Base-by-base conservation (phyloP, 2,888 invertebrate genomes). In the Athetis lepigone region DNA sequence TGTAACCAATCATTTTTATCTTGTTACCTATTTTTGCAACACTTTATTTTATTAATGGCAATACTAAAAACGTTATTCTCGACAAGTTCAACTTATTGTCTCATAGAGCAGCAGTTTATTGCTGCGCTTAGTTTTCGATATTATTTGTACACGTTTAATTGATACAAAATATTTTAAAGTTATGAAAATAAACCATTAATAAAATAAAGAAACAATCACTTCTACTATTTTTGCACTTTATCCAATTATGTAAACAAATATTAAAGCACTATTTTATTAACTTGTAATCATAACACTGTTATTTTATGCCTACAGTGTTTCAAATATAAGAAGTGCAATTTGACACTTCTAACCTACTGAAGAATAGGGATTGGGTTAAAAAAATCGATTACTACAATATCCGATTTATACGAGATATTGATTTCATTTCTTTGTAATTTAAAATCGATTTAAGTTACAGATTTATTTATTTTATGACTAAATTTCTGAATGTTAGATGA, bases 11-110 rank as follows among this genome's bases (percentile, higher is more conserved):
- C 64, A 73, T 76, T 81, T 84, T 77, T 77, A 73, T 78, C 79
- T 82, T 83, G 70, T 81, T 85, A 84, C 79, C 82, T 79, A 50
- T 52, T 59, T 81, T 79, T 82, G 58, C 70, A 42, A 69, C 71
- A 78, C 76, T 71, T 71, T 75, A 68, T 74, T 80, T 67, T 69
- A 60, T 71, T 70, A 71, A 55, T 78, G 74, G 58, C 19, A 51
- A 40, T 51, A 23, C 43, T 33, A 29, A 37, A 6, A 4, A 19
- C 4, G 2, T 27, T 36, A 21, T 49, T 40, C 27, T 33, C 19
- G 21, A 37, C 45, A n/a, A 11, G 8, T 62, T 46, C 45, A 33
- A 13, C 13, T 16, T 67, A n/a, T 57, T 25, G 33, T 19, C n/a
- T 42, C 11, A 19, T 29, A 37, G 7, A 37, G 16, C 42, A 45